Evolutionary conservation across 2,113 vertebrate species (phyloP), one percentile per base, ranked within the genome.

Genomic region (Hippocampus mohnikei): DNA sequence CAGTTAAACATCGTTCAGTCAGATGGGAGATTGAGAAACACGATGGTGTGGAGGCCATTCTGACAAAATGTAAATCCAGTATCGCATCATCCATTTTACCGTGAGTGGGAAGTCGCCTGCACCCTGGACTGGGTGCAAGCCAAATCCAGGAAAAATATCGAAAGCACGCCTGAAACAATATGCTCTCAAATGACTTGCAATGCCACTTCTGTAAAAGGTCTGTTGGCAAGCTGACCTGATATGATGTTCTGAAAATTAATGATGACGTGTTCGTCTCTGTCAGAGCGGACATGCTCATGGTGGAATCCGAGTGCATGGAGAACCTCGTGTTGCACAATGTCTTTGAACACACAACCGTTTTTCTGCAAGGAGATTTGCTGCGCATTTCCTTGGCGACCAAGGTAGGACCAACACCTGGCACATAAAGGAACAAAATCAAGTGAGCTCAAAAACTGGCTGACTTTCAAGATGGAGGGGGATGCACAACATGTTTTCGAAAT

Each of bases 271-370:
- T 1, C 0, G 69, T 91, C 88, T 13, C 91, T 77, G 84, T 92
- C 90, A 0, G 69, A 86, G 72, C 91, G 87, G 25, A 60, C 68
- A 0, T 91, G 89, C 58, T 92, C 91, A 11, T 91, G 91, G 71
- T 88, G 73, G 71, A 91, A 90, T 25, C 91, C 89, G 21, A 92
- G 76, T 8, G 88, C 83, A 10, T 92, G 91, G 3, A 92, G 66
- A 15, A 87, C 48, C 63, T 91, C 89, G 4, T 92, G 91, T 18
- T 88, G 88, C 25, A 88, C 66, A 0, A 72, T 66, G 1, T 10
- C 2, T 0, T 1, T 18, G 68, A 25, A 67, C 23, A 90, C 1
- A 42, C 90, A 91, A 0, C 76, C 75, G 0, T 2, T 0, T 18
- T 1, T 27, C n/a, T 0, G 16, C 3, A 92, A 70, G 41, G 90